phyloP scores from a whole-genome alignment of 2,888 invertebrate genomes.

The Salticus scenicus region DNA sequence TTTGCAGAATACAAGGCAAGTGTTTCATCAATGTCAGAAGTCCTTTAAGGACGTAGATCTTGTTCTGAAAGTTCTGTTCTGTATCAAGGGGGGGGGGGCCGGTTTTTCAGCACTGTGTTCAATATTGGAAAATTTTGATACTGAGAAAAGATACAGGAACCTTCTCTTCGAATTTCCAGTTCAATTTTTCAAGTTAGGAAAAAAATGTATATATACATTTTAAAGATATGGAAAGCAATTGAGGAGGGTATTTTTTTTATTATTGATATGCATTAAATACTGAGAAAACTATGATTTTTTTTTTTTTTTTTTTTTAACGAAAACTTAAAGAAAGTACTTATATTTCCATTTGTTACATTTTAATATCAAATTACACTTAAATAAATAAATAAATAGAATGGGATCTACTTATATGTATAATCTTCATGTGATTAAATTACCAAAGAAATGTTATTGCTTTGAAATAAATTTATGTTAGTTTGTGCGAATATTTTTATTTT shows the following conservation, averaged over 20 bases:
- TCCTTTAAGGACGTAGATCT: slow-evolving; percentile 23
- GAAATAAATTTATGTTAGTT: no score
- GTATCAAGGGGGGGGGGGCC: slow-evolving; percentile 3
- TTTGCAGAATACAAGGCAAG: slow-evolving; percentile 35
- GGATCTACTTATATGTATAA: no score
- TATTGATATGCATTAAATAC: no score
- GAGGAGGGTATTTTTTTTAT: background rate
- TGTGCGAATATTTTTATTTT: no score
- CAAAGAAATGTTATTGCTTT: no score
- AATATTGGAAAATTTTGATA: slow-evolving; percentile 17
- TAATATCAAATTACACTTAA: no score
- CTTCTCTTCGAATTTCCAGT: background rate
- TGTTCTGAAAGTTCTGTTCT: background rate
- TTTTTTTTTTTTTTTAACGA: background rate
- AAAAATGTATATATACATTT: no score
- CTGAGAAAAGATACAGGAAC: background rate
- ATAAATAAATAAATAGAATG: no score
- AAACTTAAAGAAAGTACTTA: no score
- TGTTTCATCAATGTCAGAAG: slow-evolving; percentile 62
- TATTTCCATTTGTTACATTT: no score
- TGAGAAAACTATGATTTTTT: no score
- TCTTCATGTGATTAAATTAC: no score
- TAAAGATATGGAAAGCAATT: background rate
- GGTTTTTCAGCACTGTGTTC: slow-evolving; percentile 4
- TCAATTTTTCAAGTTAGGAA: slow-evolving; percentile 7